phyloP scores from a whole-genome alignment of 1,140 invertebrate species.

The Drosophila parabipectinata region DNA sequence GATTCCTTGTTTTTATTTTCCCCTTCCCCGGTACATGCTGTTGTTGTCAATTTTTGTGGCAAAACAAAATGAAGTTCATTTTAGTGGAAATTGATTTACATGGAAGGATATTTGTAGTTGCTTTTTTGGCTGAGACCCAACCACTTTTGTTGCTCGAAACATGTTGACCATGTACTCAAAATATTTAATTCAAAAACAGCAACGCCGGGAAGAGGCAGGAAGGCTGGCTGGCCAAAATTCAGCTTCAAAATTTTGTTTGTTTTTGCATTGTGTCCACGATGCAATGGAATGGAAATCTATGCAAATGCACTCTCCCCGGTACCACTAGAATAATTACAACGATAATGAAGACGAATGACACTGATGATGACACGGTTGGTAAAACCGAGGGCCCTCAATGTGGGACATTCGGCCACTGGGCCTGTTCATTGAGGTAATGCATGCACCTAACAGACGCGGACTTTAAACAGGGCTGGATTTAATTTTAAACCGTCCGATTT shows the following conservation, averaged over 20 bases:
- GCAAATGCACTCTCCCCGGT: slow-evolving; percentile 52
- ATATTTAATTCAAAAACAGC: slow-evolving; percentile 77
- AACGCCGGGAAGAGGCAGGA: slow-evolving; percentile 7
- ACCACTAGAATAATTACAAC: slow-evolving; percentile 51
- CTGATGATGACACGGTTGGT: slow-evolving; percentile 1
- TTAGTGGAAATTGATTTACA: slow-evolving; percentile 77
- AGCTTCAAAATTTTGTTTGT: slow-evolving; percentile 50
- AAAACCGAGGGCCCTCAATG: slow-evolving; percentile 8
- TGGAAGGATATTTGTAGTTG: slow-evolving; percentile 49
- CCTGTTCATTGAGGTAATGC: slow-evolving; percentile 11
- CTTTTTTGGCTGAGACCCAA: slow-evolving; percentile 1
- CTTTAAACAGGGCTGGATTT: slow-evolving; percentile 1
- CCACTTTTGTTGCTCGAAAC: slow-evolving; percentile 5
- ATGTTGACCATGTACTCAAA: slow-evolving; percentile 44
- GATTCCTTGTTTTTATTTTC: slow-evolving; percentile 49
- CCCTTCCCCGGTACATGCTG: slow-evolving; percentile 14
- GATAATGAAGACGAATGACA: slow-evolving; percentile 45
- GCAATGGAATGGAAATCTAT: slow-evolving; percentile 62
- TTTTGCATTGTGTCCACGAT: slow-evolving; percentile 28
- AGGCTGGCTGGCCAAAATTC: slow-evolving; percentile 31
- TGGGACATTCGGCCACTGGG: slow-evolving; percentile 12
- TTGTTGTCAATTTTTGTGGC: slow-evolving; percentile 32
- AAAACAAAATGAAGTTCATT: slow-evolving; percentile 69
- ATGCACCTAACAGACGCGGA: slow-evolving; percentile 7
- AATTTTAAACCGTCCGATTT: background rate